Conservation (phyloP, 2,888 invertebrate genomes). For the Patella caerulea region DNA sequence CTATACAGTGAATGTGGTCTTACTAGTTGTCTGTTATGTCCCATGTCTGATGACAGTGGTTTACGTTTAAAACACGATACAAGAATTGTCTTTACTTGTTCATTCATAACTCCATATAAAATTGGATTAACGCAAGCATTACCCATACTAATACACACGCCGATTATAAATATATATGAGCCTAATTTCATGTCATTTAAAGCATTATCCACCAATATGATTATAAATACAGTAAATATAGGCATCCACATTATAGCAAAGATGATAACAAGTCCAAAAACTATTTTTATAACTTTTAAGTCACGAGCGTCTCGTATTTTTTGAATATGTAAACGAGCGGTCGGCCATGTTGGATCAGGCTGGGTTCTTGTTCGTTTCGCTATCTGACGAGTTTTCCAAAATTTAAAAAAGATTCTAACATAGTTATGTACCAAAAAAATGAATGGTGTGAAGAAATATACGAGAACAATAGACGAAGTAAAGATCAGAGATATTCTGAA, state of each 20-base stretch:
- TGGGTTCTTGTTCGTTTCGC: conserved; percentile 15
- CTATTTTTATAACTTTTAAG: conserved; percentile 47
- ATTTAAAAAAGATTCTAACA: conserved; percentile 45
- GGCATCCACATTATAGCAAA: conserved; percentile 57
- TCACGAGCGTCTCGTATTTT: conserved; percentile 38
- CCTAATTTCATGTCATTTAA: conserved; percentile 37
- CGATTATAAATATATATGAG: conserved; percentile 46
- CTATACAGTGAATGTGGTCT: no score
- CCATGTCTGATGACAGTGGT: not conserved
- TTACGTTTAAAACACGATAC: conserved; percentile 18
- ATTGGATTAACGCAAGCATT: conserved; percentile 58
- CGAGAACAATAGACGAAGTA: conserved; percentile 29
- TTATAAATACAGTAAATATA: conserved; percentile 47
- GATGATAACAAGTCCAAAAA: conserved; percentile 48
- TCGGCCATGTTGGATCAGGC: not conserved
- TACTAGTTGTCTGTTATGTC: no score
- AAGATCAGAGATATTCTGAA: conserved; percentile 40
- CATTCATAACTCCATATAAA: conserved; percentile 52
- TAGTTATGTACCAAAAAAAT: conserved; percentile 46
- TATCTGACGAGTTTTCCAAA: conserved; percentile 37
- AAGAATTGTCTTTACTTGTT: conserved; percentile 30
- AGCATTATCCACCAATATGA: conserved; percentile 47
- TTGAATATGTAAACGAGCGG: not conserved
- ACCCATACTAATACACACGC: conserved; percentile 42
- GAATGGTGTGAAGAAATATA: conserved; percentile 47